A percentile compares a stretch with the other conserved stretches of the same genome.
Evolutionary conservation across 2,888 invertebrate genomes (phyloP).

Genomic region (Dasypolia templi): DNA sequence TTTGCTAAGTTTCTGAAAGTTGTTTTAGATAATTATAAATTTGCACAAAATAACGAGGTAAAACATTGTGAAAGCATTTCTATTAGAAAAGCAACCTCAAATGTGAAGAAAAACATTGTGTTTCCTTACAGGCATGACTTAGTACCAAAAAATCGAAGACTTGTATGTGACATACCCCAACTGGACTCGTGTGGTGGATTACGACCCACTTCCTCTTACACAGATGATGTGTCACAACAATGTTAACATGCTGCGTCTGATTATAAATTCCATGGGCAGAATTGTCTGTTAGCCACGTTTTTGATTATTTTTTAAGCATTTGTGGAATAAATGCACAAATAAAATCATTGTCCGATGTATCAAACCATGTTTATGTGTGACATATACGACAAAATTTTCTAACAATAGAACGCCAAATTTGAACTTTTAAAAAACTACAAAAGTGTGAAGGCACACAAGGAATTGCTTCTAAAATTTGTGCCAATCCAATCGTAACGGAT

Average conservation of each 20-base stretch:
- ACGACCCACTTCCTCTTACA: neutral
- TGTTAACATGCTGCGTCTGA: too few species aligned
- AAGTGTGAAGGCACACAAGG: neutral
- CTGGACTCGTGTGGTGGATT: neutral
- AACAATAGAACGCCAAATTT: neutral
- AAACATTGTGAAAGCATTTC: neutral
- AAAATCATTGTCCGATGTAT: neutral
- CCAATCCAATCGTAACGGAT: constrained; percentile 26
- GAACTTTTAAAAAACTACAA: constrained; percentile 7
- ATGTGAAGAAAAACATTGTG: neutral
- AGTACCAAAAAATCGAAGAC: neutral
- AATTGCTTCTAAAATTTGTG: constrained; percentile 6
- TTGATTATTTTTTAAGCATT: neutral
- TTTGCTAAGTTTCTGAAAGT: constrained; percentile 8
- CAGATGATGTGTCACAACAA: neutral
- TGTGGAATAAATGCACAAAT: neutral
- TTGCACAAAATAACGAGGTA: neutral
- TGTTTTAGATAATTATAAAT: neutral
- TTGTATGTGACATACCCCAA: neutral
- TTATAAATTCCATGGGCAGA: too few species aligned
- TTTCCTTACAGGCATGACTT: neutral
- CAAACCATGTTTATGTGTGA: too few species aligned
- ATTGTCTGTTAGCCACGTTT: neutral
- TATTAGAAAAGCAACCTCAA: neutral
- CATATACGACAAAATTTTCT: neutral